A percentile compares a stretch with the other conserved stretches of the same genome.
These are phyloP conservation scores for Euleptes europaea DNA, from an alignment of 2,113 vertebrate genomes.

Conservation along the genomic window DNA sequence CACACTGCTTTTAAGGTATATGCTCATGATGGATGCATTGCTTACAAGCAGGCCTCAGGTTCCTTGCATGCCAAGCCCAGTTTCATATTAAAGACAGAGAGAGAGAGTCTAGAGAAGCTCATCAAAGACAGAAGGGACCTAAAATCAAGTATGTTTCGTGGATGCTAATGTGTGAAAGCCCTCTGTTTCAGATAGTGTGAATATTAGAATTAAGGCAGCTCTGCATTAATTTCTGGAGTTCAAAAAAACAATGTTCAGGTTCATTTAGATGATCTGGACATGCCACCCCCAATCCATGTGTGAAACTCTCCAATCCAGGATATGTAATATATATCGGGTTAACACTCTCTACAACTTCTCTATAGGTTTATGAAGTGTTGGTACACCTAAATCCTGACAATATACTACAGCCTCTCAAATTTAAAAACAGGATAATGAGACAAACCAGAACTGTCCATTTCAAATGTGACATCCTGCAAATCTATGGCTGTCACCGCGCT, in stretches of 20 bases:
- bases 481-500: too few relatives aligned
- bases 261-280: not conserved
- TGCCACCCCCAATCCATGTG: fast-evolving
- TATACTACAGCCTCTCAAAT: not conserved
- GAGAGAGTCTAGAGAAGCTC: not conserved
- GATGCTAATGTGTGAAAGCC: constrained; percentile 18
- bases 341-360: not conserved
- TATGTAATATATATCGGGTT: not conserved
- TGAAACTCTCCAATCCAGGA: not conserved
- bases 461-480: not conserved
- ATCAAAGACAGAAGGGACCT: constrained; percentile 73
- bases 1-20: not conserved
- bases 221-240: not conserved
- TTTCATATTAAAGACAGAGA: not conserved
- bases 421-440: not conserved
- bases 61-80: not conserved
- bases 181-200: constrained; percentile 33
- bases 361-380: not conserved
- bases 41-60: not conserved
- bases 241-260: not conserved
- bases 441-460: not conserved
- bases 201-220: constrained; percentile 46
- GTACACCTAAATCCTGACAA: not conserved
- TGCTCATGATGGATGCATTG: fast-evolving
- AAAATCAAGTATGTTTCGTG: constrained; percentile 70